Conservation (phyloP, 2,113 vertebrate species). For the Eidolon helvum region DNA sequence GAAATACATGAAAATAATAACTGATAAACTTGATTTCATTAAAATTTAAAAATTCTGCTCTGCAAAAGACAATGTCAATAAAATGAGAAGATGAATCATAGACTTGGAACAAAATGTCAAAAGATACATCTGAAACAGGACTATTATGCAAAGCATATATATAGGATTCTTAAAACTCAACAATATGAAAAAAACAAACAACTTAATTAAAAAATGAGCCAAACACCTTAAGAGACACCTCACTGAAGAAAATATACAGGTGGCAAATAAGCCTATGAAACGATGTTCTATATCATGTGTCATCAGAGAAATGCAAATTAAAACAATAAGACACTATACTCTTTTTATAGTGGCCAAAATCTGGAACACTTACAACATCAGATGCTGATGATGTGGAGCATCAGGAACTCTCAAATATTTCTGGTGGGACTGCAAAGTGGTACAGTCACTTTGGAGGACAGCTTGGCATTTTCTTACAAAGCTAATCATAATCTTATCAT, state of each 20-base stretch:
- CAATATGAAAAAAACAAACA: neutral
- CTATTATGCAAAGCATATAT: neutral
- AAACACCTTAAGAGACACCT: neutral
- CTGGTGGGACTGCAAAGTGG: neutral
- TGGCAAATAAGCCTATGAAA: neutral
- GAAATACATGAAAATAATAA: neutral
- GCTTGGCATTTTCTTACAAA: neutral
- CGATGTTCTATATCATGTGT: neutral
- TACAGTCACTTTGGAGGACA: neutral
- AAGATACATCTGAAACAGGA: neutral
- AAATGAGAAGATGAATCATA: neutral
- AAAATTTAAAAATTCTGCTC: neutral
- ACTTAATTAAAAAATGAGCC: neutral
- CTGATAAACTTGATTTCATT: neutral
- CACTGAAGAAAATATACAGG: neutral
- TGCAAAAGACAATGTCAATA: neutral
- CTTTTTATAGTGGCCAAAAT: neutral
- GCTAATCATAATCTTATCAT: neutral
- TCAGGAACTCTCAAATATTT: neutral
- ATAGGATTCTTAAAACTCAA: neutral
- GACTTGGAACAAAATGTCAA: neutral
- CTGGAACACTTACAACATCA: neutral
- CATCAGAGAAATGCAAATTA: neutral
- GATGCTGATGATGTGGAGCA: neutral
- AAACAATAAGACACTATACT: neutral